Conservation (phyloP, 2,113 vertebrate species). For the Pipa parva region DNA sequence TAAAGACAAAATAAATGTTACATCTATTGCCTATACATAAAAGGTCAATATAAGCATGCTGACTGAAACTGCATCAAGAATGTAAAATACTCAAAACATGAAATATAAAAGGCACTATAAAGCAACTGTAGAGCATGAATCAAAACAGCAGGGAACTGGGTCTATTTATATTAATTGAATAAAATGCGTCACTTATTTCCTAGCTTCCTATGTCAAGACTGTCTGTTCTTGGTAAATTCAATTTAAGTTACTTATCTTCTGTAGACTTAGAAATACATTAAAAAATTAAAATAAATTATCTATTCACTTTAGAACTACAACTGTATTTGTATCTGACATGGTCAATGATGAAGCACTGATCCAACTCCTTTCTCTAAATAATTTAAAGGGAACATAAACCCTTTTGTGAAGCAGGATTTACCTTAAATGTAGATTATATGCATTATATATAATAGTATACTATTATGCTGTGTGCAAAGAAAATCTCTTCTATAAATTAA, state of each 20-base stretch:
- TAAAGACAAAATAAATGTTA: too few species aligned
- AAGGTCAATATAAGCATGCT: too few species aligned
- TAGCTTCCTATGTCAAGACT: conserved; percentile 55
- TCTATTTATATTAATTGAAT: conserved; percentile 58
- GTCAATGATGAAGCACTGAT: neutral
- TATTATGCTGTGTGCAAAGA: too few species aligned
- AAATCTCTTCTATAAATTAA: neutral
- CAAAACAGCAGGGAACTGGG: conserved; percentile 55
- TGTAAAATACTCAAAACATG: too few species aligned
- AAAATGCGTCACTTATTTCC: conserved; percentile 56
- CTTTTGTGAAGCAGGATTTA: neutral
- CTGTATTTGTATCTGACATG: neutral
- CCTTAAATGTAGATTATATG: neutral
- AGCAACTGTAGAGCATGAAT: too few species aligned
- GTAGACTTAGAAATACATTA: neutral
- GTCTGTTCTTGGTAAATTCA: conserved; percentile 56
- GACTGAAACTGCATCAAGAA: too few species aligned
- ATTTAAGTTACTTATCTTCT: conserved; percentile 43
- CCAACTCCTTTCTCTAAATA: neutral
- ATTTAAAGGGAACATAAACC: too few species aligned
- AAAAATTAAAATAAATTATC: neutral
- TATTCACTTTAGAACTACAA: neutral
- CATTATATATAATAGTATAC: too few species aligned
- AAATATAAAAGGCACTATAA: too few species aligned
- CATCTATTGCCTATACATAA: neutral